Evolutionary conservation across 1,140 invertebrate genomes (phyloP), one percentile per base, ranked within the genome.

Genomic region (Euura saliciscinereae): DNA sequence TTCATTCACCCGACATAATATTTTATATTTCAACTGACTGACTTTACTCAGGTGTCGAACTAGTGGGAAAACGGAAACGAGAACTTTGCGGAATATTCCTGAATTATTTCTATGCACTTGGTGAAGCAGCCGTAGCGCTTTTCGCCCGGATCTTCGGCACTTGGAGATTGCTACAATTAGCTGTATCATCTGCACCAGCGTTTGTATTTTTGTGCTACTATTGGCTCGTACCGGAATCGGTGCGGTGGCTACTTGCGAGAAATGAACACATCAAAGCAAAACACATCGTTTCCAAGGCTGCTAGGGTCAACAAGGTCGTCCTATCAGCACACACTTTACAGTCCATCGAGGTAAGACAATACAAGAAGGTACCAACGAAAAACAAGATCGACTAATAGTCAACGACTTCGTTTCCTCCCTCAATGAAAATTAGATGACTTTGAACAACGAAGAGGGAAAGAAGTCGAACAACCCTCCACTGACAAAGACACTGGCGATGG

Each of bases 61-160:
- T 92, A 86, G 91, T 93, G 8, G 91, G 91, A 2, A 88, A 88
- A 6, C 83, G 84, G 28, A 91, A 90, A 82, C 85, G 92, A 10
- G 91, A 91, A 77, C 88, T 92, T 79, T 91, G 89, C 73, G 91
- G 90, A 13, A 88, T 92, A 43, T 89, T 91, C 2, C 83, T 91
- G 4, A 90, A 91, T 79, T 91, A 91, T 77, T 91, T 92, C 76
- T 94, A 93, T 84, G 91, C 91, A 2, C 75, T 91, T 51, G 92
- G 92, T 8, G 90, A 93, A 77, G 90, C 91, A 5, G 74, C 89
- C 0, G 82, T 93, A 2, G 90, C 90, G 2, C 79, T 90, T 5
- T 78, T 90, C n/a, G 91, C 90, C 13, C 92, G 88, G 86, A 78
- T 90, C 6, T 79, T 90, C 2, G 83, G 85, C 68, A 86, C 92